phyloP scores from a whole-genome alignment of 92 coral and sea anemone genomes.

The Siderastrea siderea region DNA sequence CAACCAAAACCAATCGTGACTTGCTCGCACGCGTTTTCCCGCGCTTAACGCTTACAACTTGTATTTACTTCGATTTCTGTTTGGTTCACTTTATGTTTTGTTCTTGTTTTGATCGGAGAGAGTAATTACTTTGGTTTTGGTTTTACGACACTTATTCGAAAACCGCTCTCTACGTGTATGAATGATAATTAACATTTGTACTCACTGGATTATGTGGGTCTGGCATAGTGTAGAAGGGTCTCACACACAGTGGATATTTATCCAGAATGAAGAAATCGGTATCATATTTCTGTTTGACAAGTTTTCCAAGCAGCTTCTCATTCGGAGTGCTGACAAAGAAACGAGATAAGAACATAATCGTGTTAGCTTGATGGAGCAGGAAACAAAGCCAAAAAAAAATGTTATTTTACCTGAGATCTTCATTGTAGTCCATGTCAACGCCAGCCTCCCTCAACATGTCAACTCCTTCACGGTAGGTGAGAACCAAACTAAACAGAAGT shows the following conservation, averaged over 20 bases:
- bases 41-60: too few species aligned
- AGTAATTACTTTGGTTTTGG: too few species aligned
- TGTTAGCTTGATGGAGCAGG: not conserved
- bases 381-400: not conserved
- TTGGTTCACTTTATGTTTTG: too few species aligned
- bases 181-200: not conserved
- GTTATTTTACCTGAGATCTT: constrained; percentile 86
- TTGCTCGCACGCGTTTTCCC: too few species aligned
- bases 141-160: too few species aligned
- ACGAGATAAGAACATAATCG: not conserved
- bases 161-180: not conserved
- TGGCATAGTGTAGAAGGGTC: constrained; percentile 99
- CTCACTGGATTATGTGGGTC: constrained; percentile 93
- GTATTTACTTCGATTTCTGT: too few species aligned
- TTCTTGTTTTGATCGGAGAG: too few species aligned
- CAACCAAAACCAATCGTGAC: too few species aligned
- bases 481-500: constrained; percentile 78
- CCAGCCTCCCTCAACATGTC: constrained; percentile 97
- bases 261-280: constrained; percentile 99
- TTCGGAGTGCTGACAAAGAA: constrained; percentile 86
- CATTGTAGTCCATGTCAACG: constrained; percentile 95
- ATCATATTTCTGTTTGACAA: constrained; percentile 95
- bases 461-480: constrained; percentile 91
- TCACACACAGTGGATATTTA: constrained; percentile 95
- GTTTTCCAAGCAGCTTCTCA: constrained; percentile 93